Percentiles rank a stretch among this genome's conserved stretches.
These are phyloP conservation scores for Nemoura dubitans DNA, from an alignment of 2,888 invertebrate genomes.

Conservation along the genomic window DNA sequence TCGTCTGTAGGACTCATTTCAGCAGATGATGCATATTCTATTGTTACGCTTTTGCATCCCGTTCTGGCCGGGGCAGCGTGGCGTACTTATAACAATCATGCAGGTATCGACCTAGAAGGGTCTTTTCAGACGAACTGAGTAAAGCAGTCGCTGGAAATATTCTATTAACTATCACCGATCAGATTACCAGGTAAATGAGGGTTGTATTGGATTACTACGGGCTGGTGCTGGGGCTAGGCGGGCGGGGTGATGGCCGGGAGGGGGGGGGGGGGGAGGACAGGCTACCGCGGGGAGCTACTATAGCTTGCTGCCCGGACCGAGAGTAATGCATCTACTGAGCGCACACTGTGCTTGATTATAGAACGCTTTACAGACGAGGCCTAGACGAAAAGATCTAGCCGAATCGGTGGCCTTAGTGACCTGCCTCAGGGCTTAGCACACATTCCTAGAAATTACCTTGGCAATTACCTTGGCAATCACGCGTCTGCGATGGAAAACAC, in stretches of 20 bases:
- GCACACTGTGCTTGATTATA: too few relatives aligned
- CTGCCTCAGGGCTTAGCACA: not conserved
- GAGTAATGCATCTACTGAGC: too few relatives aligned
- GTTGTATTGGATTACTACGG: slow-evolving; percentile 22
- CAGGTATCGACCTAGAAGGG: slow-evolving; percentile 22
- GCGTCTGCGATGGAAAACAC: not conserved
- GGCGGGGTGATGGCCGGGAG: too few relatives aligned
- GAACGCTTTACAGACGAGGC: too few relatives aligned
- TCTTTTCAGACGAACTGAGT: not conserved
- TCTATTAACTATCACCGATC: slow-evolving; percentile 8
- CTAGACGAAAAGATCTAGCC: too few relatives aligned
- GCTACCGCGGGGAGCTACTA: too few relatives aligned
- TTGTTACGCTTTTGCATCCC: not conserved
- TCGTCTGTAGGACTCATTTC: not conserved
- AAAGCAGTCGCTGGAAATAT: slow-evolving; percentile 16
- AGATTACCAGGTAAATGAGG: slow-evolving; percentile 38
- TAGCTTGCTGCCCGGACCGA: too few relatives aligned
- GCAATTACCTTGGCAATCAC: not conserved
- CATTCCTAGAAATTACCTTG: not conserved
- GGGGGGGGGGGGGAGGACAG: too few relatives aligned
- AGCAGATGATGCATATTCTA: not conserved
- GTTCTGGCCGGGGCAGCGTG: not conserved
- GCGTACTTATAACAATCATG: not conserved
- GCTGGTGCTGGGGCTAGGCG: not conserved
- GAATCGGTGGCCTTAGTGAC: too few relatives aligned